Percentiles rank a stretch among this genome's conserved stretches.
phyloP scores from a whole-genome alignment of 2,113 vertebrate species.

The Anhinga anhinga region DNA sequence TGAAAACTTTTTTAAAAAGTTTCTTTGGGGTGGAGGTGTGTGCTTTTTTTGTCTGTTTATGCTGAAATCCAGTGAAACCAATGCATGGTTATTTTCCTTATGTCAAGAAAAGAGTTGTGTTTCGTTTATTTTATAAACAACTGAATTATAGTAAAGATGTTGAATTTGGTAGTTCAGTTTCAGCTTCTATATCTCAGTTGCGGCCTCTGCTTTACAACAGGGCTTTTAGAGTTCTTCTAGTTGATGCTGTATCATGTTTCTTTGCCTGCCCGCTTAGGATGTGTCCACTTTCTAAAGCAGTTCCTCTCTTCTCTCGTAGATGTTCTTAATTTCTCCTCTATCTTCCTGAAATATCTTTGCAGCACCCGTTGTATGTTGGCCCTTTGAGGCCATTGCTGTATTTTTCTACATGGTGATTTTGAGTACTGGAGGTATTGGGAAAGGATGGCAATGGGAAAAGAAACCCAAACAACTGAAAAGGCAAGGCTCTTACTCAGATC shows the following conservation, averaged over 20 bases:
- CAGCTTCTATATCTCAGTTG: neutral
- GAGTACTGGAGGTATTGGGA: neutral
- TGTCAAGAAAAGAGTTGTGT: neutral
- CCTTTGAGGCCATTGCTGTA: neutral
- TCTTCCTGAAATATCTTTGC: neutral
- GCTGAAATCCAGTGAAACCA: neutral
- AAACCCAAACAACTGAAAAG: neutral
- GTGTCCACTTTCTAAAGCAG: neutral
- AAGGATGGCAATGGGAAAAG: neutral
- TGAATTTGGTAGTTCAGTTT: neutral
- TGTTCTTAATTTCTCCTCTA: neutral
- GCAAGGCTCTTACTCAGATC: neutral
- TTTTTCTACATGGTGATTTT: neutral
- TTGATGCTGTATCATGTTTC: neutral
- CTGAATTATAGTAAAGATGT: neutral
- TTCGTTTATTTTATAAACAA: neutral
- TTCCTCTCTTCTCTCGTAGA: neutral
- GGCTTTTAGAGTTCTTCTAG: neutral
- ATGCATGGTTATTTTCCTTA: neutral
- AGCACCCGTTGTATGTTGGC: accelerated
- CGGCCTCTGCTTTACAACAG: neutral
- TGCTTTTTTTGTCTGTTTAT: neutral
- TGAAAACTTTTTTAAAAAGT: neutral
- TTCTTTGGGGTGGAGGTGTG: neutral
- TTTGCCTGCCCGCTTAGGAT: neutral